These are phyloP conservation scores for Heliconius erato DNA, from an alignment of 2,888 invertebrate genomes.

Conservation along the genomic window DNA sequence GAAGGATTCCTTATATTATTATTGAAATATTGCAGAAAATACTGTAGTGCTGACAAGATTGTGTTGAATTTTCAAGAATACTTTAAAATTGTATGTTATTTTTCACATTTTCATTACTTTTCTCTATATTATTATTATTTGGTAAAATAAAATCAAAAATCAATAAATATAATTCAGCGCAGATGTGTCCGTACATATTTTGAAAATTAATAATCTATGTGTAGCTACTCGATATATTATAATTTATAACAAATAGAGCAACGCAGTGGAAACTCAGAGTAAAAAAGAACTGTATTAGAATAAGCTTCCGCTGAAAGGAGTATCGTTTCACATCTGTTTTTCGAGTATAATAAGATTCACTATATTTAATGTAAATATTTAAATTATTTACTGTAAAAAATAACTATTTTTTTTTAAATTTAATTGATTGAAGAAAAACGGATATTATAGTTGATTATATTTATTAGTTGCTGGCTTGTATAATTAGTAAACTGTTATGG, in stretches of 20 bases:
- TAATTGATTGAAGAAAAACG: not conserved
- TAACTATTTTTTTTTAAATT: not conserved
- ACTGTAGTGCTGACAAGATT: not conserved
- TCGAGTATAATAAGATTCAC: not conserved
- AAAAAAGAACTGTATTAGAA: slow-evolving; percentile 51
- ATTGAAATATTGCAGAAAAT: slow-evolving; percentile 16
- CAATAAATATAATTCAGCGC: slow-evolving; percentile 5
- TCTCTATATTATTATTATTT: not conserved
- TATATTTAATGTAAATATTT: not conserved
- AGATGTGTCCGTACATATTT: not conserved
- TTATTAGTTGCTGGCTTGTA: slow-evolving; percentile 54
- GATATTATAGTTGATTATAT: not conserved
- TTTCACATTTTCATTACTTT: not conserved
- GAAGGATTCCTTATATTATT: slow-evolving; percentile 5
- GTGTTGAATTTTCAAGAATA: slow-evolving; percentile 12
- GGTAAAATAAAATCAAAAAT: slow-evolving; percentile 21
- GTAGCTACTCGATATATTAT: slow-evolving; percentile 24
- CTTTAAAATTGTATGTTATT: not conserved
- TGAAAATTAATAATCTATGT: slow-evolving; percentile 21
- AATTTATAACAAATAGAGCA: slow-evolving; percentile 34
- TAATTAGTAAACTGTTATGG: slow-evolving; percentile 80
- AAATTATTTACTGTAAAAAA: not conserved
- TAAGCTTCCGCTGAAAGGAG: slow-evolving; percentile 60
- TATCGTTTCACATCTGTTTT: slow-evolving; percentile 57
- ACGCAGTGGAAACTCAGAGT: slow-evolving; percentile 38